Conservation (phyloP, 2,888 invertebrate genomes). For the Papilio gigon region DNA sequence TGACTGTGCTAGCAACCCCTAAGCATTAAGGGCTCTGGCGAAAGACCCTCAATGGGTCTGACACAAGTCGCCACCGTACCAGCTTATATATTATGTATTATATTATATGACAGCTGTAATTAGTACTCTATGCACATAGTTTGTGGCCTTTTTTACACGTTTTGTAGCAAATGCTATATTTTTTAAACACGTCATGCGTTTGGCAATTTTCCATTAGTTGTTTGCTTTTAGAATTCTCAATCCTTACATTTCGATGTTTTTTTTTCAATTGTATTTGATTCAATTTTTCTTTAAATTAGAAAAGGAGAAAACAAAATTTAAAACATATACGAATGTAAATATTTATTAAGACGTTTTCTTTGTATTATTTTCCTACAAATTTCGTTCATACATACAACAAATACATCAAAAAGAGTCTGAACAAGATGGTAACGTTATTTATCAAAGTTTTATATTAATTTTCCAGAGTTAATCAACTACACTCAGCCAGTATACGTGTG, state of each 20-base stretch:
- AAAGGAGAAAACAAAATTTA: too few relatives aligned
- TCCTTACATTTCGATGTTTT: not conserved
- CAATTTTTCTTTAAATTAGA: too few relatives aligned
- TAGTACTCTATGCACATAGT: not conserved
- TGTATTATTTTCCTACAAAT: too few relatives aligned
- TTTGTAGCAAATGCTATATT: not conserved
- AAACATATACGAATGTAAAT: too few relatives aligned
- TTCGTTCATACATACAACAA: not conserved
- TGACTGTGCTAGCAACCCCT: too few relatives aligned
- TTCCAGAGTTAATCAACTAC: constrained; percentile 92
- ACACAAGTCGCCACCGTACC: too few relatives aligned
- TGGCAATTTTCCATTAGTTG: constrained; percentile 8
- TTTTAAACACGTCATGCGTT: not conserved
- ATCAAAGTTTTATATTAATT: not conserved
- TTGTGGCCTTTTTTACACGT: not conserved
- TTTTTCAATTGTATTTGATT: too few relatives aligned
- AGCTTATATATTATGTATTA: too few relatives aligned
- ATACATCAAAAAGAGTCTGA: not conserved
- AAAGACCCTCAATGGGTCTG: too few relatives aligned
- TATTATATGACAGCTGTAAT: not conserved
- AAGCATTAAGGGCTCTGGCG: too few relatives aligned
- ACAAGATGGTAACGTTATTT: too few relatives aligned
- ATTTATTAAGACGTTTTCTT: too few relatives aligned
- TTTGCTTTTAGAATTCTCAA: not conserved
- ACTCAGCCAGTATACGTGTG: constrained; percentile 97